Base-by-base conservation (phyloP, 2,888 invertebrate species). In the Apotomis capreana region DNA sequence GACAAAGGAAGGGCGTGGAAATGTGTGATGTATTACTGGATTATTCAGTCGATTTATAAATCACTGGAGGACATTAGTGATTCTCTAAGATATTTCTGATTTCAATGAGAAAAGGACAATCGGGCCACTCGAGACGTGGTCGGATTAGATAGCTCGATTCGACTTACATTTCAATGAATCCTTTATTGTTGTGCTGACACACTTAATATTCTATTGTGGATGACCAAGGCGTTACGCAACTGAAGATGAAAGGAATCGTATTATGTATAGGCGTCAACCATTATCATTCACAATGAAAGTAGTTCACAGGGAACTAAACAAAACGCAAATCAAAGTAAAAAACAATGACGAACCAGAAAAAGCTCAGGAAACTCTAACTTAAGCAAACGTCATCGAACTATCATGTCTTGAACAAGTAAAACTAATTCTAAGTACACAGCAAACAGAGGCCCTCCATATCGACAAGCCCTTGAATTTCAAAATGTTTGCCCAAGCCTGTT, bases 111-210 rank as follows among this genome's bases (percentile, higher is more conserved):
- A 81, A 80, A 81, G 81, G 78, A 83, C 83, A 84, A 83, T 83
- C 77, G 78, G 69, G 58, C 78, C 86, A 87, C 91, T 91, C 83
- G 82, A 89, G 77, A 83, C 85, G 87, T 80, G 90, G 89, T 88
- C 75, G 86, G 87, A 91, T 91, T 91, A 88, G 87, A 82, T 85
- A 81, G 82, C 80, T 87, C 85, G 80, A 88, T 88, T 85, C 86
- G 83, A 83, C 84, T 83, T 87, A 87, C 87, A 86, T 86, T 85
- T 83, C 85, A 87, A 84, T 79, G 76, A 81, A 84, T 81, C 77
- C 78, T 79, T 79, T 80, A 82, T 83, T 83, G 76, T 82, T 78
- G 78, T 80, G 76, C 77, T 75, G 77, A 74, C 76, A 78, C 77
- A 73, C 80, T 82, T 79, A 76, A 81, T 82, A 79, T 81, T 73